phyloP scores from a whole-genome alignment of 2,888 invertebrate genomes.

The Leucozona laternaria region DNA sequence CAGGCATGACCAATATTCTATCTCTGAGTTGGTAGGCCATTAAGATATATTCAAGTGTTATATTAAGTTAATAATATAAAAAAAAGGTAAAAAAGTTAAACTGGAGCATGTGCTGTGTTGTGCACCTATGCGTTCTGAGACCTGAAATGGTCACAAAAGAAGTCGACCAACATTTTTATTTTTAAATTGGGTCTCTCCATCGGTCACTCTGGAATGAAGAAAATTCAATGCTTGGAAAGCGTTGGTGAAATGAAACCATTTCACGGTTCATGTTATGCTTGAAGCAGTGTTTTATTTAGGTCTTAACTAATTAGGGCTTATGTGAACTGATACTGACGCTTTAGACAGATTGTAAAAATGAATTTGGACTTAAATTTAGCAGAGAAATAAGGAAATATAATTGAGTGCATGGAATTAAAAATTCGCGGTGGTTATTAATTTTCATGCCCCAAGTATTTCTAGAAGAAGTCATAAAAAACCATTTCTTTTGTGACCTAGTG shows the following conservation, averaged over 20 bases:
- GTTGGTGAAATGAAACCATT: constrained; percentile 40
- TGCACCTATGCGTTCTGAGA: constrained; percentile 12
- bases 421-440: neutral
- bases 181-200: neutral
- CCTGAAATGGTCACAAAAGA: constrained; percentile 19
- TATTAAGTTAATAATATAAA: constrained; percentile 24
- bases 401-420: neutral
- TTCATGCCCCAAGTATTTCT: neutral
- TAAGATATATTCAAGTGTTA: constrained; percentile 4
- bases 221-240: constrained; percentile 6
- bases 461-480: neutral
- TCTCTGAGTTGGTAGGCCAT: constrained; percentile 38
- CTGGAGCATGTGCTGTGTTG: constrained; percentile 1
- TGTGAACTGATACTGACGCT: neutral
- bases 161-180: constrained; percentile 20
- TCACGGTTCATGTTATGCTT: constrained; percentile 19
- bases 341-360: neutral
- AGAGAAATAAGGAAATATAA: neutral
- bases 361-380: neutral
- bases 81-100: constrained; percentile 23
- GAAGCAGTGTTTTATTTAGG: constrained; percentile 3
- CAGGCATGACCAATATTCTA: constrained; percentile 40
- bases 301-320: constrained; percentile 17
- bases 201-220: neutral
- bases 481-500: neutral